These are phyloP conservation scores for Scolopax rusticola DNA, from an alignment of 2,797 vertebrate genomes.

Conservation along the genomic window DNA sequence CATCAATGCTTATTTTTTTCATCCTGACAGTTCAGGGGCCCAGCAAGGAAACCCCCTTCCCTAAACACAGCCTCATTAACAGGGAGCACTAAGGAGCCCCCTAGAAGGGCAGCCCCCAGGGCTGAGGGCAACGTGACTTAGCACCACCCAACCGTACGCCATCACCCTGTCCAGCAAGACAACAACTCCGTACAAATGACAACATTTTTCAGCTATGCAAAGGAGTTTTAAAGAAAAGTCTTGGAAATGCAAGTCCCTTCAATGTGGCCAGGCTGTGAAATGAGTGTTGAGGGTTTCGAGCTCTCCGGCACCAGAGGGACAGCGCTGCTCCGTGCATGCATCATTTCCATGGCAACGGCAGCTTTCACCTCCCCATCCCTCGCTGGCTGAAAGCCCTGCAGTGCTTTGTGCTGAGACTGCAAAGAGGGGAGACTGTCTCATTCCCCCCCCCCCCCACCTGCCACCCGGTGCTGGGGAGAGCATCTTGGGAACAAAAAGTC, in stretches of 20 bases:
- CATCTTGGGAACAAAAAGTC: conserved; percentile 51
- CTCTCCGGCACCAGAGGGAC: neutral
- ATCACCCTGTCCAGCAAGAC: neutral
- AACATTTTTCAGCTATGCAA: neutral
- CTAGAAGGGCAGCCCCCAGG: neutral
- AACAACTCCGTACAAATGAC: neutral
- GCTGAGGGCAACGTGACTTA: neutral
- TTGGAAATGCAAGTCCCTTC: neutral
- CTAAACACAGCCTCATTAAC: neutral
- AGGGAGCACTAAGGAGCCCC: neutral
- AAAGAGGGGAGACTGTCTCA: conserved; percentile 56
- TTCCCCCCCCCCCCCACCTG: neutral
- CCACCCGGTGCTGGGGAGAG: neutral
- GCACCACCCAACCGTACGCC: fast-evolving
- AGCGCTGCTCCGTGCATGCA: conserved; percentile 43
- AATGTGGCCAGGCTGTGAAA: neutral
- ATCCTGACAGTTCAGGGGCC: neutral
- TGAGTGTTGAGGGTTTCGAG: neutral
- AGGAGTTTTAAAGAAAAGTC: neutral
- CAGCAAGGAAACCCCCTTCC: neutral
- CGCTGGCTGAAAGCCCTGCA: conserved; percentile 75
- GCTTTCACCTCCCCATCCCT: conserved; percentile 62
- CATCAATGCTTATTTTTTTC: neutral
- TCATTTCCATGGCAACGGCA: conserved; percentile 78
- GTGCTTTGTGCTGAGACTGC: conserved; percentile 80